Percentiles rank a stretch among this genome's conserved stretches.
Conservation (phyloP, 1,140 invertebrate genomes). For the Heliconius melpomene region DNA sequence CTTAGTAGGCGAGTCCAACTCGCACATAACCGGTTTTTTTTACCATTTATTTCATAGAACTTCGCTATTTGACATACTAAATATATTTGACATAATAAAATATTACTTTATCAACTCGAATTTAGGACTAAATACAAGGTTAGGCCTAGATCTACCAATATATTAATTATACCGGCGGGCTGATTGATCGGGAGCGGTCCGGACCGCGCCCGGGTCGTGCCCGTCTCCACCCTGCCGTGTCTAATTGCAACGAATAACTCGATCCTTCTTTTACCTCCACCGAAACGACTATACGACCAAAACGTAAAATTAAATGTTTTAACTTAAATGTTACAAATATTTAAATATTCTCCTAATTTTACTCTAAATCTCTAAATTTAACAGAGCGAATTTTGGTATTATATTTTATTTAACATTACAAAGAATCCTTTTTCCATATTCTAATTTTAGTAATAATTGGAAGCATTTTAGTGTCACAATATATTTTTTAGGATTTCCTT, state of each 20-base stretch:
- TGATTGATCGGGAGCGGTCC: constrained; percentile 56
- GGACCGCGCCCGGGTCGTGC: constrained; percentile 51
- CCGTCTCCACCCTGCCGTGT: constrained; percentile 52
- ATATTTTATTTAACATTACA: too few species aligned
- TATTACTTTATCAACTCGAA: too few species aligned
- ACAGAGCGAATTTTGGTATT: background rate
- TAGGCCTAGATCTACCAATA: constrained; percentile 43
- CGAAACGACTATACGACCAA: background rate
- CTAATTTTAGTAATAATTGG: too few species aligned
- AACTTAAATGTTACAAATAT: background rate
- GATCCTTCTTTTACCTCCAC: constrained; percentile 41
- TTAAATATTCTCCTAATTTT: background rate
- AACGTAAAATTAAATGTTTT: background rate
- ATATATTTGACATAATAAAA: too few species aligned
- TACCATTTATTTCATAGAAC: too few species aligned
- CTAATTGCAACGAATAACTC: constrained; percentile 58
- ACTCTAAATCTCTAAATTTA: background rate
- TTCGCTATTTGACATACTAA: too few species aligned
- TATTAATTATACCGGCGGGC: constrained; percentile 59
- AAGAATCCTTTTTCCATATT: too few species aligned
- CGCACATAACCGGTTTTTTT: too few species aligned
- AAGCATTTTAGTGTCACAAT: background rate
- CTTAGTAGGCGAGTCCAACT: too few species aligned
- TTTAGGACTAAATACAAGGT: constrained; percentile 19
- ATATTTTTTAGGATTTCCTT: background rate